Base-by-base conservation (phyloP, 2,888 invertebrate genomes). In the Brachyopa scutellaris region DNA sequence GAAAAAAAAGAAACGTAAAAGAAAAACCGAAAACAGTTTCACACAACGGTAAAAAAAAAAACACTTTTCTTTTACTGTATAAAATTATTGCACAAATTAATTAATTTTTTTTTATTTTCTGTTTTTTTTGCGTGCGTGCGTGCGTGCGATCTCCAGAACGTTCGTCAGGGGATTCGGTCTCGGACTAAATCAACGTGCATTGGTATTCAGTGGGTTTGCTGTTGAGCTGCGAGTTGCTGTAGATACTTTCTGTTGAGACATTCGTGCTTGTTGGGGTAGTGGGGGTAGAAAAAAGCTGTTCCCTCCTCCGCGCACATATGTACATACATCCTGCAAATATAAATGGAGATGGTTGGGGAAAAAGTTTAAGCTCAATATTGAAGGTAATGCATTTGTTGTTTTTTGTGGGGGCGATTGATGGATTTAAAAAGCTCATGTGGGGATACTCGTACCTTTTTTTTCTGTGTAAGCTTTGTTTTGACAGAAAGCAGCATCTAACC, bases 151-250 rank as follows among this genome's bases (percentile, higher is more conserved):
- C 84, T 84, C 82, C 70, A 85, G 86, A 87, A 88, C 90, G 87
- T 87, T 88, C 90, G 90, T 89, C 90, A 90, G 90, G 90, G 87
- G 86, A 86, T 85, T 85, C 85, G 86, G 87, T 87, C 86, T 87
- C 88, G 88, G 87, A 88, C 88, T 88, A 86, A 87, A 86, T 66
- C 80, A 72, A 67, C 73, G 66, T 76, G 49, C 76, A 80, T 80
- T 64, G 80, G 76, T 64, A 77, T 72, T 66, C 66, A 66, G 9
- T 69, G 49, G 62, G 57, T 31, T 49, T 45, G 70, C 70, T 70
- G 76, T 31, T 40, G 64, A 69, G 74, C 51, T 80, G 49, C 79
- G 3, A 26, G 26, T n/a, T 55, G 26, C 73, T 45, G 47, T 77
- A 82, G 80, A 80, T 61, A 70, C 82, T 77, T 70, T 76, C 53